phyloP scores from a whole-genome alignment of 2,797 vertebrate species.

The Urocyon cinereoargenteus region DNA sequence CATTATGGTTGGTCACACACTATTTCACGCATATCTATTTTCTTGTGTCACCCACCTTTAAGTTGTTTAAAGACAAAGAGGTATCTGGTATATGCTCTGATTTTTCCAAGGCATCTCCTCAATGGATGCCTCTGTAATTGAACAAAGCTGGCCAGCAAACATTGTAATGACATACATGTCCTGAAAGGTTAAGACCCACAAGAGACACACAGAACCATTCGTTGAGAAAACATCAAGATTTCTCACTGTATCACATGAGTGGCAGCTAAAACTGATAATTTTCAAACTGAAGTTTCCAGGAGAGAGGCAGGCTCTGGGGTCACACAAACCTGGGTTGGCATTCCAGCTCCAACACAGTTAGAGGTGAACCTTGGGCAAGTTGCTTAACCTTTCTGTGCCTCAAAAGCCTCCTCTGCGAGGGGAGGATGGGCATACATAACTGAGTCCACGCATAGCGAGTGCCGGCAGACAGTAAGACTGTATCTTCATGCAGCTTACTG shows the following conservation, averaged over 20 bases:
- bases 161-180: neutral
- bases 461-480: neutral
- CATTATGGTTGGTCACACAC: neutral
- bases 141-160: neutral
- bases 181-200: neutral
- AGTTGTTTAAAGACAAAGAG: conserved; percentile 20
- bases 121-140: neutral
- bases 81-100: neutral
- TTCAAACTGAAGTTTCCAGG: neutral
- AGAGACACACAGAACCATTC: neutral
- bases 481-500: neutral
- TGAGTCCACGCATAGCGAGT: neutral
- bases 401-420: neutral
- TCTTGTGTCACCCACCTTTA: neutral
- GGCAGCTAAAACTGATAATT: neutral
- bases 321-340: neutral
- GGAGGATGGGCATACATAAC: neutral
- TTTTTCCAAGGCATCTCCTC: conserved; percentile 30
- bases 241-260: neutral
- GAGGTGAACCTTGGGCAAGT: neutral
- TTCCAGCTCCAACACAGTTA: neutral
- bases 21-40: neutral
- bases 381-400: neutral
- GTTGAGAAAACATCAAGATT: neutral
- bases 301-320: neutral